Evolutionary conservation across 2,888 invertebrate genomes (phyloP), one percentile per base, ranked within the genome.

Genomic region (Ptilodon capucinus): DNA sequence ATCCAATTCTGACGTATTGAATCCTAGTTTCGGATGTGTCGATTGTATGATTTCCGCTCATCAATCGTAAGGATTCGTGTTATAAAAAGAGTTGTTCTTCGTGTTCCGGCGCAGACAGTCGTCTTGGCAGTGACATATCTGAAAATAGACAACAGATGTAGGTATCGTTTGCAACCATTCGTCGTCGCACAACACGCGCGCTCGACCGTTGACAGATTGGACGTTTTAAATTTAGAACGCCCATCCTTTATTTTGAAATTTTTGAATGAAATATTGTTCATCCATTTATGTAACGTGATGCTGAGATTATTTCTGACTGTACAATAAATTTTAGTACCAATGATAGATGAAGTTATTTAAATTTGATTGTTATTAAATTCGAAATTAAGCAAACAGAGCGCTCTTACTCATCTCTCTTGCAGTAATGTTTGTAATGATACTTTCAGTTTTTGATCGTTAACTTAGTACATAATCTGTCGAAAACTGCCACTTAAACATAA

Each of bases 191-290:
- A 86, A 87, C 87, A 81, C 84, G 71, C 86, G 85, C 86, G 82
- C 81, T 82, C 84, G 73, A 76, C 87, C 86, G 90, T 89, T 89
- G 90, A 90, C 89, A 88, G 88, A 90, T 90, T 87, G 85, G 86
- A 81, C 76, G 75, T 74, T 83, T 85, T 86, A 88, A 81, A 86
- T 85, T 81, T 89, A 88, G 90, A 87, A 79, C 69, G 63, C 61
- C 71, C 76, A 79, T 85, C 79, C 82, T 88, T 88, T 86, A 87
- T 86, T 79, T 86, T 81, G 73, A 77, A 72, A 76, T 76, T 71
- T 4, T 75, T 61, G 74, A 79, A 87, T 89, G 86, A 88, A 85
- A 82, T 84, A 88, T 88, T 71, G 77, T 67, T 76, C 79, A 77
- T 79, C 80, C 76, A 84, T 81, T n/a, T n/a, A n/a, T 77, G 74